Conservation (phyloP, 2,888 invertebrate genomes). For the Malacosoma neustria region DNA sequence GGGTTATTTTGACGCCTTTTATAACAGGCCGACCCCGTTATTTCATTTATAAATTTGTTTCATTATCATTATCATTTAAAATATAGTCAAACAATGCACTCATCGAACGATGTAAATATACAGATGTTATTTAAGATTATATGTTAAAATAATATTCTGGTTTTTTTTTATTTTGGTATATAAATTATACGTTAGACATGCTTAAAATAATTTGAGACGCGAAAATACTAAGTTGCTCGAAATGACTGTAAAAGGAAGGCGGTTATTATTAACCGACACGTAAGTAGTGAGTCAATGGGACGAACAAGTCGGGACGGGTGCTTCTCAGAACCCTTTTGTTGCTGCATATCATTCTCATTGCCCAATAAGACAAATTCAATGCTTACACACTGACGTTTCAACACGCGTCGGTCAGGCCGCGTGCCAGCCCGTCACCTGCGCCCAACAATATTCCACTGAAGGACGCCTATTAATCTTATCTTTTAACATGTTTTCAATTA, state of each 20-base stretch:
- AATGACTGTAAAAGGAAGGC: constrained; percentile 44
- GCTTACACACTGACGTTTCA: constrained; percentile 22
- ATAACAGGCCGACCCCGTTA: too few relatives aligned
- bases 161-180: too few relatives aligned
- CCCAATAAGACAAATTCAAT: constrained; percentile 60
- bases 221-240: constrained; percentile 33
- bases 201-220: constrained; percentile 18
- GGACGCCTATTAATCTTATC: background rate
- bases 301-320: constrained; percentile 47
- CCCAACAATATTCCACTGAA: background rate
- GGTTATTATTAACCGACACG: constrained; percentile 61
- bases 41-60: too few relatives aligned
- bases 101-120: too few relatives aligned
- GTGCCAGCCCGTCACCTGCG: background rate
- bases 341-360: constrained; percentile 65
- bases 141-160: too few relatives aligned
- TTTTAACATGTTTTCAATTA: background rate
- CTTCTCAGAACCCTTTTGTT: constrained; percentile 66
- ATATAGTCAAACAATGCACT: too few relatives aligned
- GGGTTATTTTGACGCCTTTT: too few relatives aligned
- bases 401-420: constrained; percentile 10
- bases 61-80: too few relatives aligned
- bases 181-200: too few relatives aligned
- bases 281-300: constrained; percentile 61
- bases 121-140: too few relatives aligned